phyloP scores from a whole-genome alignment of 2,888 invertebrate genomes.

The Cryptocheilus praepositus region DNA sequence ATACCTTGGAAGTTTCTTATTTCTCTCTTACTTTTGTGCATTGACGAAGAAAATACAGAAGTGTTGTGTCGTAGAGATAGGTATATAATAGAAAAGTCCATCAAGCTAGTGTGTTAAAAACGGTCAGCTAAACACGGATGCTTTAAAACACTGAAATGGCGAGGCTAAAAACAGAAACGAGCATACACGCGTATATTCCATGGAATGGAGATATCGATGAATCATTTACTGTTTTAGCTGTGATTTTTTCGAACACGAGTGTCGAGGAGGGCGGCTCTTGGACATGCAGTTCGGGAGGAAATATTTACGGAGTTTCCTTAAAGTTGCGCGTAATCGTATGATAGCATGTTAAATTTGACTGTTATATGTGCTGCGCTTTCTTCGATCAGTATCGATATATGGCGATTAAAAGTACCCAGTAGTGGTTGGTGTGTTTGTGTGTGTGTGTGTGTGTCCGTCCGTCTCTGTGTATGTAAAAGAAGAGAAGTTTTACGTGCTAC shows the following conservation, averaged over 20 bases:
- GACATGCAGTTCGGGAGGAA: background rate
- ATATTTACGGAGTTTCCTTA: too few relatives aligned
- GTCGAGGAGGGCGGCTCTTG: too few relatives aligned
- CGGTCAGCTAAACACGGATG: background rate
- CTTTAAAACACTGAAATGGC: too few relatives aligned
- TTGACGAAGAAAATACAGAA: too few relatives aligned
- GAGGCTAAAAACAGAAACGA: background rate
- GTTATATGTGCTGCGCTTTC: constrained; percentile 52
- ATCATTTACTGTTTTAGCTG: background rate
- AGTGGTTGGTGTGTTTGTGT: too few relatives aligned
- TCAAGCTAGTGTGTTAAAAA: too few relatives aligned
- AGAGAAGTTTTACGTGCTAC: constrained; percentile 44
- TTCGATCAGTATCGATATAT: constrained; percentile 28
- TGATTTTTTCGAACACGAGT: background rate
- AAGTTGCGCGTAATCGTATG: constrained; percentile 2
- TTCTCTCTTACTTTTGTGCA: too few relatives aligned
- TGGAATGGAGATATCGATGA: too few relatives aligned
- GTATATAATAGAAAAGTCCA: too few relatives aligned
- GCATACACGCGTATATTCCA: background rate
- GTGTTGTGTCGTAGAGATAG: too few relatives aligned
- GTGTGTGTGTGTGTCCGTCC: background rate
- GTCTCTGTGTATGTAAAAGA: constrained; percentile 42
- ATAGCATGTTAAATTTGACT: constrained; percentile 31
- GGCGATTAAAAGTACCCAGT: constrained; percentile 27
- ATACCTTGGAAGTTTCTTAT: too few relatives aligned